phyloP scores from a whole-genome alignment of 1,140 invertebrate species.

The Zaprionus gabonicus region DNA sequence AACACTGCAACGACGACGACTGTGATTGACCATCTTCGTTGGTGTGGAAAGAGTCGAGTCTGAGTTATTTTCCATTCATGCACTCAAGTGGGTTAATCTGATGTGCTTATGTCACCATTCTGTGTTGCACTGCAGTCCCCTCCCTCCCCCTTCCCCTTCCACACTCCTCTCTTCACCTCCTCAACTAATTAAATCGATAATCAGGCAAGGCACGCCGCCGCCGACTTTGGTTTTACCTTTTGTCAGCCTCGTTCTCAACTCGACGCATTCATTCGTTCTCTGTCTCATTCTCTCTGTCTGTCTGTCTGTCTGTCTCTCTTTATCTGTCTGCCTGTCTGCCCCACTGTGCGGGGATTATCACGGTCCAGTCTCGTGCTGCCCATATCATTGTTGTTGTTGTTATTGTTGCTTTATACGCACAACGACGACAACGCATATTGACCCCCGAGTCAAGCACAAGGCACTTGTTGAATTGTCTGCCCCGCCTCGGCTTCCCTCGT shows the following conservation, averaged over 20 bases:
- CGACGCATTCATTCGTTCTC: too few relatives aligned
- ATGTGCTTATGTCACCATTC: slow-evolving; percentile 35
- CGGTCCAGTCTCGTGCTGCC: slow-evolving; percentile 60
- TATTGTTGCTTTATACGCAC: slow-evolving; percentile 16
- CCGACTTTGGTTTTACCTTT: slow-evolving; percentile 27
- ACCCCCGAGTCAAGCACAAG: slow-evolving; percentile 51
- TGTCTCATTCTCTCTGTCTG: background rate
- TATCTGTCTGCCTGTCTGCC: background rate
- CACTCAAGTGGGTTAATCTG: slow-evolving; percentile 52
- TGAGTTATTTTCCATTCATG: slow-evolving; percentile 41
- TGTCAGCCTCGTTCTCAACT: background rate
- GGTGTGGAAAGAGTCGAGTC: background rate
- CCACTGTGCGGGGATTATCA: slow-evolving; percentile 50
- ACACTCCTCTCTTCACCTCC: background rate
- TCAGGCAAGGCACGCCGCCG: slow-evolving; percentile 18
- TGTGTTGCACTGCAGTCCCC: slow-evolving; percentile 13
- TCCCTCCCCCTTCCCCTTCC: background rate
- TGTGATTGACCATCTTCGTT: background rate
- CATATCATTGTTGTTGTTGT: slow-evolving; percentile 30
- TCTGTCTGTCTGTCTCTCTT: background rate
- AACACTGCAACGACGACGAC: background rate
- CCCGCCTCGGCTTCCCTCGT: background rate
- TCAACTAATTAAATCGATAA: slow-evolving; percentile 52
- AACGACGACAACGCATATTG: slow-evolving; percentile 44
- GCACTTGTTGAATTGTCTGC: slow-evolving; percentile 63